Percentiles rank a stretch among this genome's conserved stretches.
Conservation (phyloP, 2,888 invertebrate genomes). For the Torymus tubicola region DNA sequence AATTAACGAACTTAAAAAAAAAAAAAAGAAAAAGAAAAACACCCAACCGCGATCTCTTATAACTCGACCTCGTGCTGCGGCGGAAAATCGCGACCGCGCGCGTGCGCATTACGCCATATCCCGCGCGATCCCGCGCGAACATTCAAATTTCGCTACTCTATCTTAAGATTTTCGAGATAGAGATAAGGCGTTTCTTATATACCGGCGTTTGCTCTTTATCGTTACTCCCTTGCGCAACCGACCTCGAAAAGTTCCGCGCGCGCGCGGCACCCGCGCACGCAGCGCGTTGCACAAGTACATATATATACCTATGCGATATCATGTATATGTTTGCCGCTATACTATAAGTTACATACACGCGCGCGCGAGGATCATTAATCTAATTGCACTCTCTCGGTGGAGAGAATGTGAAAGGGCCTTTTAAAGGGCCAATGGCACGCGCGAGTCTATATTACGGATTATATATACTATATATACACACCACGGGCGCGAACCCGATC, state of each 20-base stretch:
- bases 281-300: no score
- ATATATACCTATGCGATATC: no score
- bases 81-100: not conserved
- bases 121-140: not conserved
- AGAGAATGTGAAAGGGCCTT: constrained; percentile 50
- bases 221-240: constrained; percentile 37
- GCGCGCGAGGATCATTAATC: constrained; percentile 43
- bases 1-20: not conserved
- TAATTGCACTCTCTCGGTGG: constrained; percentile 41
- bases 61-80: not conserved
- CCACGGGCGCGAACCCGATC: not conserved
- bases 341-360: not conserved
- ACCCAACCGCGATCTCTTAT: not conserved
- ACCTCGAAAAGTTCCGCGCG: constrained; percentile 41
- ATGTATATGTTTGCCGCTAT: not conserved
- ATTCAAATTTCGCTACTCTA: constrained; percentile 45
- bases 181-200: not conserved
- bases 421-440: constrained; percentile 47
- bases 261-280: no score
- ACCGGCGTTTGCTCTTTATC: no score
- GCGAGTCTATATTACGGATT: not conserved
- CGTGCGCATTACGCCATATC: not conserved
- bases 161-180: constrained; percentile 14
- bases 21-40: not conserved
- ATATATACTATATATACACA: not conserved